Evolutionary conservation across 2,888 invertebrate species (phyloP), one percentile per base, ranked within the genome.

Genomic region (Candidula unifasciata): DNA sequence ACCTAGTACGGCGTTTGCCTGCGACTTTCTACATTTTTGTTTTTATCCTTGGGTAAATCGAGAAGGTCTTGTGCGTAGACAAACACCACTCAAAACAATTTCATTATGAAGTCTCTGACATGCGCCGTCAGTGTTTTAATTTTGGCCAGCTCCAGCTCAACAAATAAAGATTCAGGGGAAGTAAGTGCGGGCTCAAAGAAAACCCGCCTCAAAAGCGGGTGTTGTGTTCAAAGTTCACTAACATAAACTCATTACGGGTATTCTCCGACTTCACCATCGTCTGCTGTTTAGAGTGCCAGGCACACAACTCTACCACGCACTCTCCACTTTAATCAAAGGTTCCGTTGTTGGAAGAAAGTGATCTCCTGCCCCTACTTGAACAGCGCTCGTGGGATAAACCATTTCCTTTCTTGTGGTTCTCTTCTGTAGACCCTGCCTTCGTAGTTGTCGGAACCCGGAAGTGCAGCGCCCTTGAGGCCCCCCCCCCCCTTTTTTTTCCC

Each of bases 331-430:
- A 80, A 80, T 71, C 57, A 54, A 54, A 69, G 57, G 0, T 33
- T 52, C 60, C 30, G 54, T 35, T 64, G 33, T 27, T 66, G 66
- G 66, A 27, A 66, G 33, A 57, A 80, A 80, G 71, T 69, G 71
- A 44, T 35, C 80, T 30, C 54, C 54, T n/a, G n/a, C 52, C 71
- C 30, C 64, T 27, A 68, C 79, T 79, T 68, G 44, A 79, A 66
- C 66, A 44, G 66, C 44, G 5, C 66, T 37, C 21, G 79, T 68
- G 66, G 66, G 66, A 44, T 79, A 79, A 79, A 79, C 68, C 68
- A 27, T 35, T 79, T 54, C 30, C 30, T 74, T 73, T 52, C 27
- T n/a, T 37, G n/a, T 44, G 37, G 44, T n/a, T 52, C 44, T 44
- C 13, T 44, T 44, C 44, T 44, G 6, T n/a, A n/a, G n/a, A n/a